These are phyloP conservation scores for Synanthedon andrenaeformis DNA, from an alignment of 2,888 invertebrate species.

Conservation along the genomic window DNA sequence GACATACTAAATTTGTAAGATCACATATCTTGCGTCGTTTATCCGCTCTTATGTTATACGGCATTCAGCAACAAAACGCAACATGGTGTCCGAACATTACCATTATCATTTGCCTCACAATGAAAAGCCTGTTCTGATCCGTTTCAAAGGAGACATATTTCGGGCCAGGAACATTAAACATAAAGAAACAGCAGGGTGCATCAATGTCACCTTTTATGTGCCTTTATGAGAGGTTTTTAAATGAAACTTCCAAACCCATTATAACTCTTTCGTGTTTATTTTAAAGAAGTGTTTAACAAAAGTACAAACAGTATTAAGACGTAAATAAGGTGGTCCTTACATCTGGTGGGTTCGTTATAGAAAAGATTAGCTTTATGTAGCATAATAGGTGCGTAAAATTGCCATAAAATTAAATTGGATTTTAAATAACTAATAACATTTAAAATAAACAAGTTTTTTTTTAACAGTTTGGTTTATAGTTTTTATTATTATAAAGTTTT, in stretches of 20 bases:
- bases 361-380: too few relatives aligned
- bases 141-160: constrained; percentile 51
- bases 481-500: too few relatives aligned
- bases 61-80: constrained; percentile 36
- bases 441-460: too few relatives aligned
- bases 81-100: constrained; percentile 57
- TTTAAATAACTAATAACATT: too few relatives aligned
- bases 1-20: too few relatives aligned
- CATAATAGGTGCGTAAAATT: too few relatives aligned
- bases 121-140: constrained; percentile 45
- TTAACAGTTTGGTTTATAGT: too few relatives aligned
- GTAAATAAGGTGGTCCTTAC: too few relatives aligned
- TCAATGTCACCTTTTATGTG: constrained; percentile 57
- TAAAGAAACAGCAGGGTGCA: constrained; percentile 64
- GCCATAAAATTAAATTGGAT: too few relatives aligned
- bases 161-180: constrained; percentile 56
- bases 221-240: constrained; percentile 27
- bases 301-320: background rate
- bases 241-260: constrained; percentile 19
- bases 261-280: constrained; percentile 3
- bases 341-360: too few relatives aligned
- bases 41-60: background rate
- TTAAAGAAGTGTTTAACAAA: constrained; percentile 1
- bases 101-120: constrained; percentile 65
- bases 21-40: too few relatives aligned